Evolutionary conservation across 2,113 vertebrate species (phyloP).

Genomic region (Pluvianellus socialis): DNA sequence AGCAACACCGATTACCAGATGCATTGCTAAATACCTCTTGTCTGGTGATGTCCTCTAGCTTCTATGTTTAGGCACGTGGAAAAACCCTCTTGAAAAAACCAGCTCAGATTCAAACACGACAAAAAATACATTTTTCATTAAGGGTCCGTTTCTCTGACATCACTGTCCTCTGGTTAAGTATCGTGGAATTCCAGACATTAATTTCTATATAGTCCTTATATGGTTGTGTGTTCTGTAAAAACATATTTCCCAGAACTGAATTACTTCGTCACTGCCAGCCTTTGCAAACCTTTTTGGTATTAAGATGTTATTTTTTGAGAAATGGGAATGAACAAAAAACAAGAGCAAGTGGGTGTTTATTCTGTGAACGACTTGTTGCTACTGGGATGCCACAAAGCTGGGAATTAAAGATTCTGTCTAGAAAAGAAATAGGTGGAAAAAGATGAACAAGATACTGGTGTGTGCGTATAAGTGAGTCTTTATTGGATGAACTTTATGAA

Average conservation of each 20-base stretch:
- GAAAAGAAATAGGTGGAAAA: background rate
- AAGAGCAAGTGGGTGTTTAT: background rate
- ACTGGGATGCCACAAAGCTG: background rate
- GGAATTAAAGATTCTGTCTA: background rate
- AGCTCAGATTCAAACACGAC: background rate
- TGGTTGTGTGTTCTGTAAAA: background rate
- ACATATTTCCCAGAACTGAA: background rate
- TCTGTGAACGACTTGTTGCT: background rate
- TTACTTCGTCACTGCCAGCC: background rate
- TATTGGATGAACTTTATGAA: background rate
- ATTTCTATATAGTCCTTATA: background rate
- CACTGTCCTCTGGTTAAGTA: background rate
- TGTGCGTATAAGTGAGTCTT: accelerated
- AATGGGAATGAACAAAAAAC: background rate
- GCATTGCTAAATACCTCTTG: background rate
- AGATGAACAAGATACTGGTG: background rate
- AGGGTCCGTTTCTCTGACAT: background rate
- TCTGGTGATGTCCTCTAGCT: background rate
- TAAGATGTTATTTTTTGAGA: background rate
- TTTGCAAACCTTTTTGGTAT: background rate
- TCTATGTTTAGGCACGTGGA: background rate
- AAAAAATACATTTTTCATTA: background rate
- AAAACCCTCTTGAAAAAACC: background rate
- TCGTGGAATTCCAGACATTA: background rate
- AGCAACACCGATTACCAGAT: background rate